These are phyloP conservation scores for Staurois parvus DNA, from an alignment of 2,797 vertebrate genomes.

Conservation along the genomic window DNA sequence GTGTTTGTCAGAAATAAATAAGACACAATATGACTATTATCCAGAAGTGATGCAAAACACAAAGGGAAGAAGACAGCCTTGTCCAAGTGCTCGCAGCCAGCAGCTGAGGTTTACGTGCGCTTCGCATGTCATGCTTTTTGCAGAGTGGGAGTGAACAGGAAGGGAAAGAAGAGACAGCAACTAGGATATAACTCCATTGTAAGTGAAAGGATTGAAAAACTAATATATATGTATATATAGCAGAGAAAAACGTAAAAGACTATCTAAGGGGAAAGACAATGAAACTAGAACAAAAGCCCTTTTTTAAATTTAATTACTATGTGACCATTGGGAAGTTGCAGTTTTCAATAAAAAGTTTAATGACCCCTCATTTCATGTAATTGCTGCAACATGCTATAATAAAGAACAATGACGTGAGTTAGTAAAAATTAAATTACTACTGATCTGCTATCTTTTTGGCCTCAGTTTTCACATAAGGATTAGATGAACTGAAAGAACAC, in stretches of 20 bases:
- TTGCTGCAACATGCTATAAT: conserved; percentile 14
- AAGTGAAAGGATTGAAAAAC: background rate
- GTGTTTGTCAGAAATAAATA: conserved; percentile 42
- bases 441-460: background rate
- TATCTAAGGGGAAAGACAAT: background rate
- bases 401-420: conserved; percentile 4
- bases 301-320: background rate
- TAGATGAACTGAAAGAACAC: background rate
- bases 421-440: background rate
- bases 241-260: background rate
- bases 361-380: background rate
- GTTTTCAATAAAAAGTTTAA: background rate
- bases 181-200: conserved; percentile 25
- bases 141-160: conserved; percentile 2
- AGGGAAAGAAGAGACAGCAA: background rate
- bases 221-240: background rate
- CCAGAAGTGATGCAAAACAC: conserved; percentile 15
- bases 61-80: conserved; percentile 38
- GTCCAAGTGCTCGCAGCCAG: background rate
- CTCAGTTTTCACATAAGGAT: background rate
- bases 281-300: background rate
- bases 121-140: conserved; percentile 20
- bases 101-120: background rate
- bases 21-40: conserved; percentile 45
- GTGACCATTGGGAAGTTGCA: background rate